Base-by-base conservation (phyloP, 1,140 invertebrate species). In the Papilio aristodemus region DNA sequence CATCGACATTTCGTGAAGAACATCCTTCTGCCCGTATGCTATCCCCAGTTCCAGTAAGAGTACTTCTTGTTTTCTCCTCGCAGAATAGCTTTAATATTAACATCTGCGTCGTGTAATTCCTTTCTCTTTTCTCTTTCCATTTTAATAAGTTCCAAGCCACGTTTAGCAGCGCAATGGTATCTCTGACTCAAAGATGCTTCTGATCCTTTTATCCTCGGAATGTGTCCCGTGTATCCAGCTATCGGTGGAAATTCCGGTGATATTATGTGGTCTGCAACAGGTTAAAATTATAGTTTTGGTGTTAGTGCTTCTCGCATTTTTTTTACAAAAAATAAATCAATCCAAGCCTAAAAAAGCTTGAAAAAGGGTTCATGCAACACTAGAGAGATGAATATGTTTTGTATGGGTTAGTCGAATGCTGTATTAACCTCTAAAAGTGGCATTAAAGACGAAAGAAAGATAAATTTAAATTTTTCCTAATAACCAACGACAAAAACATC, bases 201-300 rank as follows among this genome's bases (percentile, higher is more conserved):
- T 1, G 92, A 93, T 5, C 93, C 93, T 73, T 93, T 94, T 6
- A 94, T 93, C 43, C 94, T 87, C 19, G 94, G 95, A 57, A 95
- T 95, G 76, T 95, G 94, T 27, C 95, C 95, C 0, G 95, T 95
- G 77, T 95, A 95, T 0, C 94, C 94, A 1, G 95, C 93, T 69
- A 95, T 95, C 25, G 95, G 95, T 19, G 94, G 95, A 74, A 92
- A 93, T 78, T 95, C 94, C 0, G 94, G 93, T 9, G 94, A 94
- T 74, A 95, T 93, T 82, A 93, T 92, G 81, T 93, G 93, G 73
- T 94, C 94, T 95, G 86, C 11, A 83, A 87, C 11, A 32, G 46
- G 22, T 3, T 68, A 69, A 10, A 63, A 32, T 37, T 62, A 32
- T 13, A 66, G 54, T 17, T 17, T 36, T 13, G 54, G 25, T 1